Evolutionary conservation across 2,797 vertebrate genomes (phyloP).

Genomic region (Anguilla megastoma): DNA sequence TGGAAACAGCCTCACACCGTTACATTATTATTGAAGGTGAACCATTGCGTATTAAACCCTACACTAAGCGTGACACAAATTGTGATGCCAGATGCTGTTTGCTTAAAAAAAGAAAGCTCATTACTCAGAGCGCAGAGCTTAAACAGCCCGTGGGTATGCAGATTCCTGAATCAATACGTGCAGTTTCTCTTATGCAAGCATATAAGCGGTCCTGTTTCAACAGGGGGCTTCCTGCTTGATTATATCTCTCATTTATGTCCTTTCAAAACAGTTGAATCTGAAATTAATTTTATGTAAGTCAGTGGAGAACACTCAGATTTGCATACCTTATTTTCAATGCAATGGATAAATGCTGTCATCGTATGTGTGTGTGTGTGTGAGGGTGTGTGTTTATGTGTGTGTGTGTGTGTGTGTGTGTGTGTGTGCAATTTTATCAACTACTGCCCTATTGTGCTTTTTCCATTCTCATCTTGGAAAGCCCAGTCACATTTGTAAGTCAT

Average conservation of each 20-base stretch:
- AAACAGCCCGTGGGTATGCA: conserved; percentile 35
- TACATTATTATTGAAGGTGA: conserved; percentile 5
- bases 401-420: not conserved
- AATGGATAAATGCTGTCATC: not conserved
- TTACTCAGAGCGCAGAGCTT: conserved; percentile 13
- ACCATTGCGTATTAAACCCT: not conserved
- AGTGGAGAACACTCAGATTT: not conserved
- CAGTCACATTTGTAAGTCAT: not conserved
- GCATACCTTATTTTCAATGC: not conserved
- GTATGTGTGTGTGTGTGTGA: not conserved
- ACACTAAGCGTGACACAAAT: conserved; percentile 4
- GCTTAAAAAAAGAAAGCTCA: conserved; percentile 18
- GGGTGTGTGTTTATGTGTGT: not conserved
- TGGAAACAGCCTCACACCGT: not conserved
- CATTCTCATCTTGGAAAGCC: not conserved
- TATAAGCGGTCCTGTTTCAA: conserved; percentile 7
- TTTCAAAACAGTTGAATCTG: not conserved
- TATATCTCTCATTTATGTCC: not conserved
- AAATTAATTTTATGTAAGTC: not conserved
- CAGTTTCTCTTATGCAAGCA: conserved; percentile 27
- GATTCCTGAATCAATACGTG: conserved; percentile 37
- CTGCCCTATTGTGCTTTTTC: not conserved
- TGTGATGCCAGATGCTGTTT: conserved; percentile 19
- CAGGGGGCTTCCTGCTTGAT: conserved; percentile 3
- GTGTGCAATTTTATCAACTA: not conserved